phyloP scores from a whole-genome alignment of 2,113 vertebrate species.

The Halcyon senegalensis region DNA sequence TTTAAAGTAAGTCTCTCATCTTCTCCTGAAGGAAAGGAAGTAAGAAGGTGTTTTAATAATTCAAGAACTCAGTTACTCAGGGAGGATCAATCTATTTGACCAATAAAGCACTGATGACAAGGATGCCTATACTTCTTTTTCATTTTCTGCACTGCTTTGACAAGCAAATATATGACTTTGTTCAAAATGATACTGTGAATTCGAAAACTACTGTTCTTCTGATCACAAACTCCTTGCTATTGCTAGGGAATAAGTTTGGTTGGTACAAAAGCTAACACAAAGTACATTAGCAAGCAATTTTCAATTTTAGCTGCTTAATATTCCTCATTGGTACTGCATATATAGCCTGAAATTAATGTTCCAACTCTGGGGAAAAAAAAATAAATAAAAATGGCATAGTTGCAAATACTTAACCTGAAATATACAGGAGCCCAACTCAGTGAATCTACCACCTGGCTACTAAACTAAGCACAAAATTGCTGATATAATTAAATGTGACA shows the following conservation, averaged over 20 bases:
- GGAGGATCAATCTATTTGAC: neutral
- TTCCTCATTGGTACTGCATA: neutral
- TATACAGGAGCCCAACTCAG: neutral
- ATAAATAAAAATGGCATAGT: neutral
- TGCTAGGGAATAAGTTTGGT: neutral
- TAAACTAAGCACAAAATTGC: neutral
- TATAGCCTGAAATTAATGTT: neutral
- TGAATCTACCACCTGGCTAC: neutral
- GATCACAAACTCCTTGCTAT: neutral
- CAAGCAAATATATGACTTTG: neutral
- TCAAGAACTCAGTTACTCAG: conserved; percentile 7
- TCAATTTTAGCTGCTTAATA: neutral
- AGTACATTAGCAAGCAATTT: neutral
- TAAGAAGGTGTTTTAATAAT: conserved; percentile 38
- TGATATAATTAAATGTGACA: neutral
- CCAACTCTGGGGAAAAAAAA: fast-evolving
- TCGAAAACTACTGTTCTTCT: neutral
- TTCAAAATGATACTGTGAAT: neutral
- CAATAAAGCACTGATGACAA: neutral
- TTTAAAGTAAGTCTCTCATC: conserved; percentile 1
- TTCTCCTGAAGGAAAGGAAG: neutral
- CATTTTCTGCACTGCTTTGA: neutral
- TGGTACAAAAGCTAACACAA: neutral
- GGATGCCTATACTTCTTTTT: neutral
- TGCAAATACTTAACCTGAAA: neutral